Conservation (phyloP, 2,888 invertebrate species). For the Trichacis sp. region DNA sequence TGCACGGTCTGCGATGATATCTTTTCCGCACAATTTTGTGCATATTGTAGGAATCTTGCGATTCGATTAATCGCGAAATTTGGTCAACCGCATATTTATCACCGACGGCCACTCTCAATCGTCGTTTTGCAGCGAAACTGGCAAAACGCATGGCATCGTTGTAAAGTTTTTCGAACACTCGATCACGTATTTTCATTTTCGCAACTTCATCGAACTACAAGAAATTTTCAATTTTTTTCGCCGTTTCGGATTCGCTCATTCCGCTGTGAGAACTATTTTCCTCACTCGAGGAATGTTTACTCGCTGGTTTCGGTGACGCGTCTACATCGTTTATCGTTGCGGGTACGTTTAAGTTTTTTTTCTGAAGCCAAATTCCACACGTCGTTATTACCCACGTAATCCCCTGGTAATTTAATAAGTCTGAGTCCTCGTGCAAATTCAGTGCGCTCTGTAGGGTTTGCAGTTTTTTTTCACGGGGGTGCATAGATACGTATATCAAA, state of each 20-base stretch:
- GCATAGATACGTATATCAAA: slow-evolving; percentile 21
- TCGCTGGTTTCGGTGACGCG: background rate
- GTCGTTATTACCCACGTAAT: slow-evolving; percentile 1
- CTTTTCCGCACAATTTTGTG: slow-evolving; percentile 23
- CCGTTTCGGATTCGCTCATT: too few relatives aligned
- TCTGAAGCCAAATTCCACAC: slow-evolving; percentile 1
- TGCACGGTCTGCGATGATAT: slow-evolving; percentile 26
- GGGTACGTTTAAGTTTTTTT: too few relatives aligned
- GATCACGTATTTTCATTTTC: too few relatives aligned
- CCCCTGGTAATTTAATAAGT: background rate
- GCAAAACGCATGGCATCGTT: too few relatives aligned
- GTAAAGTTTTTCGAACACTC: too few relatives aligned
- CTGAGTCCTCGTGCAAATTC: slow-evolving; percentile 11
- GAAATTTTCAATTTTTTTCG: too few relatives aligned
- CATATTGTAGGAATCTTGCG: slow-evolving; percentile 36
- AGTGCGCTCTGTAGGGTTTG: background rate
- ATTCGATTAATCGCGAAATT: slow-evolving; percentile 21
- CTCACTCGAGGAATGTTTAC: background rate
- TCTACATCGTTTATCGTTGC: background rate
- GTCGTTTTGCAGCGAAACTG: background rate
- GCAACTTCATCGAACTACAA: too few relatives aligned
- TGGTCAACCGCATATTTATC: background rate
- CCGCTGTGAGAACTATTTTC: too few relatives aligned
- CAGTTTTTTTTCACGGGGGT: background rate
- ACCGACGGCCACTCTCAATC: background rate